These are phyloP conservation scores for Brachymystax lenok DNA, from an alignment of 2,797 vertebrate genomes.

Conservation along the genomic window DNA sequence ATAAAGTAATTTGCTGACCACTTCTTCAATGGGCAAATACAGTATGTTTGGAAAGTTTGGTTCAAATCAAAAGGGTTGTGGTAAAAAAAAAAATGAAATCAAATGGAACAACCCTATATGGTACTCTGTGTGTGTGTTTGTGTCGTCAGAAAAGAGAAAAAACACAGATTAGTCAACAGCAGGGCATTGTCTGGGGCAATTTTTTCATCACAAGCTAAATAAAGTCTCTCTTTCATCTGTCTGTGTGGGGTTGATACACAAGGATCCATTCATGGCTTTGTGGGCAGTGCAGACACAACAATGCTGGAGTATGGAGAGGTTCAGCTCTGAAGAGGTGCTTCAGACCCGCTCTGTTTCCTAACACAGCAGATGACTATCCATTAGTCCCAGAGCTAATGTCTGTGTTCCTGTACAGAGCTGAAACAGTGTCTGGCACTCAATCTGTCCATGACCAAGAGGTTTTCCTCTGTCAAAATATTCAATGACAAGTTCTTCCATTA, in stretches of 20 bases:
- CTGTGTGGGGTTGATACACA: background rate
- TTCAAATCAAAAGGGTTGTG: too few species aligned
- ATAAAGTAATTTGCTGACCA: too few species aligned
- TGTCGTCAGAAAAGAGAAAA: background rate
- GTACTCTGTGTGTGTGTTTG: background rate
- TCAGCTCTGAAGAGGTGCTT: background rate
- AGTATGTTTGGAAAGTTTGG: too few species aligned
- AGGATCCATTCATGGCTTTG: background rate
- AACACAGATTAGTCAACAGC: constrained; percentile 4
- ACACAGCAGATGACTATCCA: background rate
- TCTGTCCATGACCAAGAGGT: background rate
- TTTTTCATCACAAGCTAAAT: background rate
- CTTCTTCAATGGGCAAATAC: too few species aligned
- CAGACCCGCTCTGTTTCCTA: background rate
- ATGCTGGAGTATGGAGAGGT: background rate
- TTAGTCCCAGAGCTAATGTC: background rate
- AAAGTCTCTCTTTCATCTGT: constrained; percentile 1
- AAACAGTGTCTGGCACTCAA: background rate
- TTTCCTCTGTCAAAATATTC: background rate
- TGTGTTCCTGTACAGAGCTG: background rate
- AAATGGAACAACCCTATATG: too few species aligned
- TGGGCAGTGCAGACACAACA: background rate
- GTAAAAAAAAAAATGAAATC: too few species aligned
- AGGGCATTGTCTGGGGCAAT: background rate
- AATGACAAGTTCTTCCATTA: background rate